Evolutionary conservation across 1,140 invertebrate species (phyloP), one percentile per base, ranked within the genome.

Genomic region (Pentalonia nigronervosa): DNA sequence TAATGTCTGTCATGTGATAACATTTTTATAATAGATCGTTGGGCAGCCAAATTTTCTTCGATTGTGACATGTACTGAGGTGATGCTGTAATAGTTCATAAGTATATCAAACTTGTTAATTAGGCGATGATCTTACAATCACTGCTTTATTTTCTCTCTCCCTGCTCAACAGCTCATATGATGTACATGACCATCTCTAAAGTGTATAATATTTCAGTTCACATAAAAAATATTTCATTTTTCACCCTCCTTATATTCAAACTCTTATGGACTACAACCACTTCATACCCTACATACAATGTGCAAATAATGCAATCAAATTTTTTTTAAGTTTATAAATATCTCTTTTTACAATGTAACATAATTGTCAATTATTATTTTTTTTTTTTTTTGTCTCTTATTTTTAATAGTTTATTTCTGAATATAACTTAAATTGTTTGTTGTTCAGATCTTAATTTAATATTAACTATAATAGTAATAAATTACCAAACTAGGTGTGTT

Each of bases 401-500:
- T 20, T 21, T 20, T 60, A 60, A 11, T 30, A 2, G 30, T 60
- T 30, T 60, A 60, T 60, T 60, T 60, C 25, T 9, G 4, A 9
- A 2, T 30, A 30, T 25, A 60, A 30, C 8, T 60, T 60, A 60
- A 30, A 30, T 30, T 60, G 0, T 60, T 60, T 60, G 7, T 0
- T 60, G 56, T 30, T 60, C 11, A 67, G 17, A 3, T n/a, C 8
- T 67, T 67, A 67, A 0, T 11, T n/a, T 67, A 67, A n/a, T 17
- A 67, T 17, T 67, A 3, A 14, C 30, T n/a, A n/a, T 6, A 67
- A 67, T 1, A 67, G 60, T n/a, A 53, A 45, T 25, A 56, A 95
- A 96, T 96, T 95, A 97, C 96, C 83, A 96, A 95, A 56, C 96
- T 96, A 94, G 96, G 95, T 76, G 96, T 95, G 94, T 96, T 96